Percentiles rank a stretch among this genome's conserved stretches.
phyloP scores from a whole-genome alignment of 2,113 vertebrate genomes.

The Mirza zaza region DNA sequence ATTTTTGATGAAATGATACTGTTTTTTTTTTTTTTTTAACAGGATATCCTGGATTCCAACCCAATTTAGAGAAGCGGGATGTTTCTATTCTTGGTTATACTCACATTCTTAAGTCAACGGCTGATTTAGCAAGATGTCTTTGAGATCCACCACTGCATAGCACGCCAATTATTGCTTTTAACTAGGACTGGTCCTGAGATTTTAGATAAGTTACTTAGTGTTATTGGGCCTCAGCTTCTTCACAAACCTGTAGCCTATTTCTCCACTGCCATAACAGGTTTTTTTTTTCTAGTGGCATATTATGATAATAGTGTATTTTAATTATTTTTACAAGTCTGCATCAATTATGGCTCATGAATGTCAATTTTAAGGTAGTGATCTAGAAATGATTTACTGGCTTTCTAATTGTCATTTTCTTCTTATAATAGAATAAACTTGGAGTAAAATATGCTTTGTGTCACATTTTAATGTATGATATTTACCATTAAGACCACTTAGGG shows the following conservation, averaged over 20 bases:
- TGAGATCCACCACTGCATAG: neutral
- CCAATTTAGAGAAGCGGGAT: conserved; percentile 23
- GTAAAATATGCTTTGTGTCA: conserved; percentile 35
- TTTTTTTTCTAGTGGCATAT: neutral
- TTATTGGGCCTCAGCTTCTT: neutral
- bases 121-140: neutral
- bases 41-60: conserved; percentile 38
- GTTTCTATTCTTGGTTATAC: conserved; percentile 45
- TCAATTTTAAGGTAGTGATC: neutral
- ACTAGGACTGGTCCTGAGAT: neutral
- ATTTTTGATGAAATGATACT: neutral
- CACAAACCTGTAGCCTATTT: neutral
- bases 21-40: neutral
- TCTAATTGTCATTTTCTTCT: conserved; percentile 32
- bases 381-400: neutral
- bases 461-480: conserved; percentile 52
- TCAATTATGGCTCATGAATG: conserved; percentile 33
- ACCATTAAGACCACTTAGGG: conserved; percentile 44
- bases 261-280: neutral
- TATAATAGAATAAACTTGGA: conserved; percentile 37
- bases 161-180: neutral
- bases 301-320: neutral
- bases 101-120: neutral
- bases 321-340: conserved; percentile 12
- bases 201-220: neutral